Percentiles rank a stretch among this genome's conserved stretches.
Evolutionary conservation across 2,797 vertebrate genomes (phyloP).

Genomic region (Gephyroberyx darwinii): DNA sequence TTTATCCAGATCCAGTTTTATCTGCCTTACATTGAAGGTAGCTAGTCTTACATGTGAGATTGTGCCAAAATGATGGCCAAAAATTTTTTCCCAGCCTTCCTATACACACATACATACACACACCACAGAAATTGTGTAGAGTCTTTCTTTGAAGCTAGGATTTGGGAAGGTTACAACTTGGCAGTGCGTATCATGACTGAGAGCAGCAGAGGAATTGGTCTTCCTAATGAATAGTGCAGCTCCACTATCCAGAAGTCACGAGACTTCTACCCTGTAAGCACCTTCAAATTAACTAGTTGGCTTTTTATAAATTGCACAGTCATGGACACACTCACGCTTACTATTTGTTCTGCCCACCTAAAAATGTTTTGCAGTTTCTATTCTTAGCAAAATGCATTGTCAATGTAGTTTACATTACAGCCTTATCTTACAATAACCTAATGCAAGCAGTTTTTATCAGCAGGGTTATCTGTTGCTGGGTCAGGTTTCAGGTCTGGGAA

Average conservation of each 20-base stretch:
- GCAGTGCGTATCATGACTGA: slow-evolving; percentile 34
- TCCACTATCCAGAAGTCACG: slow-evolving; percentile 30
- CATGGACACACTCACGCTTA: slow-evolving; percentile 20
- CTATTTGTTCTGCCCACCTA: slow-evolving; percentile 46
- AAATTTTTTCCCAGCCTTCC: no score
- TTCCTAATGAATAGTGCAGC: slow-evolving; percentile 21
- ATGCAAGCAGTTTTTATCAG: slow-evolving; percentile 62
- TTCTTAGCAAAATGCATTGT: slow-evolving; percentile 58
- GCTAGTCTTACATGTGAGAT: neutral
- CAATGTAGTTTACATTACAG: slow-evolving; percentile 53
- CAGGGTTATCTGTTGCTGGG: slow-evolving; percentile 17
- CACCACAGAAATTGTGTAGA: neutral
- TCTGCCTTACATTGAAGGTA: neutral
- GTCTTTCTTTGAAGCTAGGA: slow-evolving; percentile 1
- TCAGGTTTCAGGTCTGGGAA: slow-evolving; percentile 55
- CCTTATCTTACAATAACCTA: slow-evolving; percentile 57
- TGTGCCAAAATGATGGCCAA: neutral
- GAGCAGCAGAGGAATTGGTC: slow-evolving; percentile 38
- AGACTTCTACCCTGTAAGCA: slow-evolving; percentile 57
- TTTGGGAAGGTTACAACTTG: slow-evolving; percentile 13
- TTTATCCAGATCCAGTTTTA: neutral
- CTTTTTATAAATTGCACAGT: slow-evolving; percentile 52
- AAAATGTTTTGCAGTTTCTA: slow-evolving; percentile 58
- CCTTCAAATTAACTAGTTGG: slow-evolving; percentile 48
- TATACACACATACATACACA: neutral